Evolutionary conservation across 1,140 invertebrate species (phyloP), one percentile per base, ranked within the genome.

Genomic region (Drosophila grimshawi): DNA sequence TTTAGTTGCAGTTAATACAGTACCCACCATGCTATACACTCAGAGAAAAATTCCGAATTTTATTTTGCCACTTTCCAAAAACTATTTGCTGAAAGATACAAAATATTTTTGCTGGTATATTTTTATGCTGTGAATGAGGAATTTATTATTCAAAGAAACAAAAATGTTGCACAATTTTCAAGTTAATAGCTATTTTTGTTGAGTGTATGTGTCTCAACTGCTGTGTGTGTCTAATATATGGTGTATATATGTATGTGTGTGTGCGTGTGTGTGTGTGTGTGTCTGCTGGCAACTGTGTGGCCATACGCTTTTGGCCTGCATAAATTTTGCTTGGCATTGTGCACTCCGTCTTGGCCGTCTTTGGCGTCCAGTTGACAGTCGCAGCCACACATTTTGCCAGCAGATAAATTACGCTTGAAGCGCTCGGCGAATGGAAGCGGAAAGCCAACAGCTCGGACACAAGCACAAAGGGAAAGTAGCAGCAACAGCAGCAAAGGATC

Each of bases 1-100:
- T 88, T 89, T 89, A 88, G 85, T 77, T 83, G 83, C 83, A 89
- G 85, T 88, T 88, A 88, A 86, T 86, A 86, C 80, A 88, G 64
- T 88, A 41, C n/a, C 62, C n/a, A 19, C 3, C 39, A 43, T 1
- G 19, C 19, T 19, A 19, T 43, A 43, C 39, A 43, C 39, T 43
- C 5, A 4, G 2, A 43, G 39, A 43, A 43, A 43, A 3, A n/a
- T 0, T 19, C 19, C 1, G 19, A 19, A 19, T 19, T 19, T 19
- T 19, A 19, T 19, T 19, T 19, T 19, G 19, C 19, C 19, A 19
- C 19, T 19, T 19, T 19, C 19, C 19, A 19, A 19, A n/a, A n/a
- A n/a, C n/a, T n/a, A n/a, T n/a, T n/a, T n/a, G n/a, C n/a, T n/a
- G n/a, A n/a, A n/a, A n/a, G n/a, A n/a, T n/a, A n/a, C n/a, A n/a